Evolutionary conservation across 2,888 invertebrate genomes (phyloP).

Genomic region (Dyspetes luteomarginatus): DNA sequence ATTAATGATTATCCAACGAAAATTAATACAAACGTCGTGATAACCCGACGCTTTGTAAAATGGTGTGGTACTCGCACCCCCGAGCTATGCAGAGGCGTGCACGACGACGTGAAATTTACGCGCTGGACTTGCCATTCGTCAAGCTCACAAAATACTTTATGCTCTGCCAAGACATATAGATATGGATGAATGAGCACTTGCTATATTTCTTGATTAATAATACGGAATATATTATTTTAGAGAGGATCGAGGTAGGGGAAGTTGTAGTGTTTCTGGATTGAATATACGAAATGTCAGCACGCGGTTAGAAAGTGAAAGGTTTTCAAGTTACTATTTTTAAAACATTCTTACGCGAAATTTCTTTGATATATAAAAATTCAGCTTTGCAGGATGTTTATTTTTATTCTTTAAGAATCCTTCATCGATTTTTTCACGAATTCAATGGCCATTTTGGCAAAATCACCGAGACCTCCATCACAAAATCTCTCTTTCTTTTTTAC

Average conservation of each 20-base stretch:
- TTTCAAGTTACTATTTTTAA: no score
- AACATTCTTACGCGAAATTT: no score
- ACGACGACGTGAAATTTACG: constrained; percentile 46
- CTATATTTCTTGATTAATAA: constrained; percentile 36
- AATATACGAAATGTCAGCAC: constrained; percentile 1
- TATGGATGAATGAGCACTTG: no score
- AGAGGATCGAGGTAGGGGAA: background rate
- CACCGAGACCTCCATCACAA: no score
- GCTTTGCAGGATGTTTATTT: no score
- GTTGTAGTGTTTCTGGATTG: background rate
- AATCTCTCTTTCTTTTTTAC: no score
- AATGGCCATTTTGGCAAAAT: no score
- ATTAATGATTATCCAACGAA: constrained; percentile 67
- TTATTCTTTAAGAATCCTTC: no score
- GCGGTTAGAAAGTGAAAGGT: no score
- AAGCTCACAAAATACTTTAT: constrained; percentile 9
- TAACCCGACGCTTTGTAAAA: constrained; percentile 57
- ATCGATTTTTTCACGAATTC: no score
- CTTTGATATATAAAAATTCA: no score
- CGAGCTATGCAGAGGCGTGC: constrained; percentile 24
- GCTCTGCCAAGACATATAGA: background rate
- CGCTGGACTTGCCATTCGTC: constrained; percentile 41
- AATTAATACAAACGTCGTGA: constrained; percentile 67
- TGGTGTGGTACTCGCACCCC: constrained; percentile 31
- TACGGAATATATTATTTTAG: background rate